Base-by-base conservation (phyloP, 2,113 vertebrate species). In the Gallinago media region DNA sequence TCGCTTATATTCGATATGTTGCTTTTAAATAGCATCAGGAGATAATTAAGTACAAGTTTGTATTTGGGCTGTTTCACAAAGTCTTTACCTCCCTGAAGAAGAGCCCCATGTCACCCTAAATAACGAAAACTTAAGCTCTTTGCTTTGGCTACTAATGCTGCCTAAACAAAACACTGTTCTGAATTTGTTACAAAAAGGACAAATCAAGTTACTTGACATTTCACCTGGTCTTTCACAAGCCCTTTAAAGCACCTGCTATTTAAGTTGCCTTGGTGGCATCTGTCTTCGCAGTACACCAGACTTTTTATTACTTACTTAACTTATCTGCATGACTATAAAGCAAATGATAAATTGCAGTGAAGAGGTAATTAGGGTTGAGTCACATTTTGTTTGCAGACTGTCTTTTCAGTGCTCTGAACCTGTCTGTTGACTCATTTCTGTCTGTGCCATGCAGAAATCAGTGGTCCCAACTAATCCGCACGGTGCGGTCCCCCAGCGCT, bases 261-360 rank as follows among this genome's bases (percentile, higher is more conserved):
- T 92, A 93, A 80, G 82, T 61, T 94, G 85, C 77, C 50, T 62
- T 88, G 66, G 59, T 96, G 88, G 63, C 92, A 90, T 46, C 63
- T 74, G 79, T 42, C 63, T 92, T 85, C 42, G 42, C 66, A 56
- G 61, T 59, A 36, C 72, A 77, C 42, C 59, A 94, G 85, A 80
- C 90, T 46, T 85, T 75, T 76, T 96, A 67, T 90, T 90, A 77
- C 63, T 76, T 85, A 29, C 82, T 59, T 73, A 66, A n/a, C 55
- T 93, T 93, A 83, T 92, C 85, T 88, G 4, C 68, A 40, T 81
- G 63, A 32, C 85, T 74, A 4, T 88, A 92, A 93, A 93, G 49
- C 58, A 83, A 90, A 89, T 76, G 81, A 66, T 92, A 92, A 88
- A 65, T 90, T 86, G 65, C 18, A 88, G 70, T 23, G 42, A 91